A percentile compares a stretch with the other conserved stretches of the same genome.
phyloP scores from a whole-genome alignment of 2,113 vertebrate species.

The Puma concolor region DNA sequence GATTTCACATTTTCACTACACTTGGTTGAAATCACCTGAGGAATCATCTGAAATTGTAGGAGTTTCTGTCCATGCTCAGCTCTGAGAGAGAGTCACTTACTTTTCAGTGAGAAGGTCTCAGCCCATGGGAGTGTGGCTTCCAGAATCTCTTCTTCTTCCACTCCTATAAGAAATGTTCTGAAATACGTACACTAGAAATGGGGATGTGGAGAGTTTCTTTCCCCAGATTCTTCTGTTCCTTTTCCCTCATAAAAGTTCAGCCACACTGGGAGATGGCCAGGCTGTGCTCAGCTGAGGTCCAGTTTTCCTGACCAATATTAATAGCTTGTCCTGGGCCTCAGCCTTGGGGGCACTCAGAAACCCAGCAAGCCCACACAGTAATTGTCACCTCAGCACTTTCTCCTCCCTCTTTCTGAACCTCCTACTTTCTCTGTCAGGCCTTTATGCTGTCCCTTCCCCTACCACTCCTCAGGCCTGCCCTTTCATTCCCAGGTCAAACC shows the following conservation, averaged over 20 bases:
- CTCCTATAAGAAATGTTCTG: background rate
- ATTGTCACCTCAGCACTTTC: too few relatives aligned
- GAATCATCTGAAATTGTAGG: background rate
- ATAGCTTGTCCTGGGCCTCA: background rate
- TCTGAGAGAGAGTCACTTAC: background rate
- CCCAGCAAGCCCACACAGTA: background rate
- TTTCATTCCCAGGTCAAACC: background rate
- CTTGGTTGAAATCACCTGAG: background rate
- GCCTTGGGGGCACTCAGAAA: background rate
- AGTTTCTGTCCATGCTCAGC: background rate
- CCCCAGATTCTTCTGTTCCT: background rate
- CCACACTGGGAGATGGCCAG: background rate
- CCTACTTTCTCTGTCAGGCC: background rate
- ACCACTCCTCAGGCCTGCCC: background rate
- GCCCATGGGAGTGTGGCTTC: background rate
- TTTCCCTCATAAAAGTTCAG: background rate
- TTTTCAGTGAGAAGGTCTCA: background rate
- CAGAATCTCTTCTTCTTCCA: background rate
- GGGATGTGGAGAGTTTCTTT: background rate
- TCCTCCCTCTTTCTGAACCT: background rate
- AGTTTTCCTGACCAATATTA: background rate
- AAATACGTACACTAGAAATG: background rate
- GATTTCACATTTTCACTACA: background rate
- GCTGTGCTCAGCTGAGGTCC: background rate
- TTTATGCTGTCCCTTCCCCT: background rate